phyloP scores from a whole-genome alignment of 2,113 vertebrate genomes.

The Burhinus oedicnemus region DNA sequence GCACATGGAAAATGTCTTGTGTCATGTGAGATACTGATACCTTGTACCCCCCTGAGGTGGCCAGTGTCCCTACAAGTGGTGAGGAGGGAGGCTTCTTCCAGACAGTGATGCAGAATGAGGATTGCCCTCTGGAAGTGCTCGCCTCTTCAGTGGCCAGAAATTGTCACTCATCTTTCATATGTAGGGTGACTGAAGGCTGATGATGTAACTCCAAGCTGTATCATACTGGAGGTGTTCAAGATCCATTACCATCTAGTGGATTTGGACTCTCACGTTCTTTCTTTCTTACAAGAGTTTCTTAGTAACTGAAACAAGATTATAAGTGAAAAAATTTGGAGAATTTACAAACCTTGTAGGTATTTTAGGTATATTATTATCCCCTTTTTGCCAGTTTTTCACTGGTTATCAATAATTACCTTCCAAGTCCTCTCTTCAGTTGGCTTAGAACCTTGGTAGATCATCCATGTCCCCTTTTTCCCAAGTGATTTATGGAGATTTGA shows the following conservation, averaged over 20 bases:
- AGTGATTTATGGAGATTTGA: neutral
- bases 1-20: neutral
- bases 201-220: neutral
- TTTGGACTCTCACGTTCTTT: neutral
- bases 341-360: neutral
- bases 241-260: neutral
- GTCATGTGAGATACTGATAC: neutral
- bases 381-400: neutral
- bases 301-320: neutral
- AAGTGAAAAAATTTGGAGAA: neutral
- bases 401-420: neutral
- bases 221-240: neutral
- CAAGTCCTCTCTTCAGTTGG: neutral
- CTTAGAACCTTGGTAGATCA: neutral
- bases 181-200: neutral
- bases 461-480: neutral
- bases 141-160: neutral
- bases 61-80: neutral
- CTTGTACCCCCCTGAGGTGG: neutral
- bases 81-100: neutral
- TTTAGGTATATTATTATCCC: neutral
- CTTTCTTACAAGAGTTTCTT: neutral
- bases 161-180: neutral
- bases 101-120: neutral
- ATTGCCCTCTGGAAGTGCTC: neutral